phyloP scores from a whole-genome alignment of 2,888 invertebrate genomes.

The Polylopha cassiicola region DNA sequence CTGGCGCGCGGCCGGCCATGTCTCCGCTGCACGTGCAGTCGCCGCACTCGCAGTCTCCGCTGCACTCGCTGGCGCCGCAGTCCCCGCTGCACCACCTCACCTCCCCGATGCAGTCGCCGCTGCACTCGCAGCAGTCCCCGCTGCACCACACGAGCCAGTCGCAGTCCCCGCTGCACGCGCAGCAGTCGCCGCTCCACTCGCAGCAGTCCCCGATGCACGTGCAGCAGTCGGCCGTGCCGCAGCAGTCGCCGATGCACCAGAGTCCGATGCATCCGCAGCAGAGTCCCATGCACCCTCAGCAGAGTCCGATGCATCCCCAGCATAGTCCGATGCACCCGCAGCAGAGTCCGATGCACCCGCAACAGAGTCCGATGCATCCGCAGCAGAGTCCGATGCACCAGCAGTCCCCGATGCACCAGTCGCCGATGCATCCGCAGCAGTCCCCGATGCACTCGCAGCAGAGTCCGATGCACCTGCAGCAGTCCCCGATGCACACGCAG shows the following conservation, averaged over 20 bases:
- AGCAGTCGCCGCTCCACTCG: slow-evolving; percentile 59
- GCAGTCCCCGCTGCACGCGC: slow-evolving; percentile 61
- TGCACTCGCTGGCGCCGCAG: slow-evolving; percentile 47
- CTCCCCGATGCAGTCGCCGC: slow-evolving; percentile 60
- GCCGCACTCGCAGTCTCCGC: slow-evolving; percentile 49
- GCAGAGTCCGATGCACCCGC: slow-evolving; percentile 45
- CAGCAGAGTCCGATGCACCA: slow-evolving; percentile 50
- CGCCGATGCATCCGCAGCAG: slow-evolving; percentile 50
- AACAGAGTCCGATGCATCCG: slow-evolving; percentile 31
- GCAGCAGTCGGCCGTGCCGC: slow-evolving; percentile 47
- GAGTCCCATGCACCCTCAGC: slow-evolving; percentile 50
- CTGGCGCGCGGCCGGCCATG: slow-evolving; percentile 57
- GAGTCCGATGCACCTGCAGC: slow-evolving; percentile 25
- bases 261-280: slow-evolving; percentile 37
- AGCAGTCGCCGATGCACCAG: slow-evolving; percentile 46
- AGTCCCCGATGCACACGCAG: slow-evolving; percentile 24
- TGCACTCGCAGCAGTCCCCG: slow-evolving; percentile 64
- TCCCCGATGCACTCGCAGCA: slow-evolving; percentile 40
- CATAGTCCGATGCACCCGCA: slow-evolving; percentile 37
- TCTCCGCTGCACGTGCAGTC: slow-evolving; percentile 63
- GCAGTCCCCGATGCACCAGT: slow-evolving; percentile 40
- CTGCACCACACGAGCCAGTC: slow-evolving; percentile 58
- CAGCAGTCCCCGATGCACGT: slow-evolving; percentile 63
- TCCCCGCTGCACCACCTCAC: slow-evolving; percentile 51
- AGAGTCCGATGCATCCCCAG: slow-evolving; percentile 25